Evolutionary conservation across 2,113 vertebrate genomes (phyloP).

Genomic region (Tiliqua scincoides): DNA sequence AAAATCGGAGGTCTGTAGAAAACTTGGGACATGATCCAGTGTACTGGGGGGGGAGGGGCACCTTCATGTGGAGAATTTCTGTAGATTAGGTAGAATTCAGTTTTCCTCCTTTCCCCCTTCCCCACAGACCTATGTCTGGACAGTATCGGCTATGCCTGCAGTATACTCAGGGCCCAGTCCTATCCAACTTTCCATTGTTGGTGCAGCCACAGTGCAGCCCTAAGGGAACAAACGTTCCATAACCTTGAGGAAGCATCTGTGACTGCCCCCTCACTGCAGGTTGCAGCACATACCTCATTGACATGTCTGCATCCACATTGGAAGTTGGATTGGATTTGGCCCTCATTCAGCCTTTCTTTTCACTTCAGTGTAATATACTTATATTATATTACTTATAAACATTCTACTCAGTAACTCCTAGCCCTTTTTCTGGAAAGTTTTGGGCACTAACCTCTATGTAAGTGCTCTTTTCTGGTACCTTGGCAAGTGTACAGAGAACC

Average conservation of each 20-base stretch:
- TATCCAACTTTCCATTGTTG: too few species aligned
- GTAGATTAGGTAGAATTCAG: fast-evolving
- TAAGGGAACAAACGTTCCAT: too few species aligned
- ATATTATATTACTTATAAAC: background rate
- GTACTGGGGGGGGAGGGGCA: too few species aligned
- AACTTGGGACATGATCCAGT: background rate
- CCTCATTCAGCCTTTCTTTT: background rate
- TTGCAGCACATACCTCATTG: too few species aligned
- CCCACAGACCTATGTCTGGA: background rate
- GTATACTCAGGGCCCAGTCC: too few species aligned
- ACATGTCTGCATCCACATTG: too few species aligned
- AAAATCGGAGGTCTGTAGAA: background rate
- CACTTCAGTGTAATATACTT: background rate
- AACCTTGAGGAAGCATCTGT: too few species aligned
- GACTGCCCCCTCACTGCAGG: too few species aligned
- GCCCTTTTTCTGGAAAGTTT: background rate
- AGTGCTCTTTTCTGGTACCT: background rate
- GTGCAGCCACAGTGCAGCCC: too few species aligned
- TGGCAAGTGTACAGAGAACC: background rate
- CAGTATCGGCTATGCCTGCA: background rate
- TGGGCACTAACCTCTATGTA: background rate
- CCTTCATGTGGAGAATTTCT: fast-evolving
- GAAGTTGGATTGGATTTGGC: too few species aligned
- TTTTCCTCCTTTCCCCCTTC: background rate
- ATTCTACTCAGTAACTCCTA: background rate